Evolutionary conservation across 2,888 invertebrate species (phyloP).

Genomic region (Cataglyphis livida): DNA sequence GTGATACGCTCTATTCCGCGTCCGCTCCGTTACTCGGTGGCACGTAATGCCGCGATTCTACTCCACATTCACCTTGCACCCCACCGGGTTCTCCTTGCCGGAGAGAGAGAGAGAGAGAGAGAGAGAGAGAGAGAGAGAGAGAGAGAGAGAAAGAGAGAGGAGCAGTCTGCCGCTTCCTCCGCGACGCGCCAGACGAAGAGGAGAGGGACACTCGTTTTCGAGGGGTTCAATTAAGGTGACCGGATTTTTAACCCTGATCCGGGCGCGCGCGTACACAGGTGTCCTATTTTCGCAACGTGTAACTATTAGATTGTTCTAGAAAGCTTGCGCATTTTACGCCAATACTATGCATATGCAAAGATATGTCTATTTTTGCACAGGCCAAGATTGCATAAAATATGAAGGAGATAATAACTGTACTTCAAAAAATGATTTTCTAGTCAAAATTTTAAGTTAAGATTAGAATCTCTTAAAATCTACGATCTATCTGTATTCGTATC

Average conservation of each 20-base stretch:
- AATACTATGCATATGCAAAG: background rate
- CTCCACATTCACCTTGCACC: constrained; percentile 75
- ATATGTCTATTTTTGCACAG: background rate
- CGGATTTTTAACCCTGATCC: constrained; percentile 16
- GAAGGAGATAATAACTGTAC: background rate
- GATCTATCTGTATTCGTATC: background rate
- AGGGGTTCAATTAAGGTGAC: background rate
- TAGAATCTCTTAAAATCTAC: background rate
- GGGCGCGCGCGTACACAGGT: background rate
- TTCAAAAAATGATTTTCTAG: background rate
- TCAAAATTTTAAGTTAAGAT: background rate
- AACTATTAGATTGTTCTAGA: background rate
- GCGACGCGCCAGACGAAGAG: background rate
- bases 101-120: constrained; percentile 8
- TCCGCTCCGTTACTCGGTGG: constrained; percentile 78
- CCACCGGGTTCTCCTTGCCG: constrained; percentile 41
- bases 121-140: background rate
- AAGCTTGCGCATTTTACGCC: background rate
- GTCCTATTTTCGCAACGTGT: constrained; percentile 6
- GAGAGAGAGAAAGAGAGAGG: constrained; percentile 27
- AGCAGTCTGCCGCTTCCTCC: background rate
- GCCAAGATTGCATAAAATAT: background rate
- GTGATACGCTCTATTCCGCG: constrained; percentile 77
- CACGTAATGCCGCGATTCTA: constrained; percentile 77
- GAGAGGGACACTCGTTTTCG: constrained; percentile 26